phyloP scores from a whole-genome alignment of 2,113 vertebrate species.

The Apodemus sylvaticus region DNA sequence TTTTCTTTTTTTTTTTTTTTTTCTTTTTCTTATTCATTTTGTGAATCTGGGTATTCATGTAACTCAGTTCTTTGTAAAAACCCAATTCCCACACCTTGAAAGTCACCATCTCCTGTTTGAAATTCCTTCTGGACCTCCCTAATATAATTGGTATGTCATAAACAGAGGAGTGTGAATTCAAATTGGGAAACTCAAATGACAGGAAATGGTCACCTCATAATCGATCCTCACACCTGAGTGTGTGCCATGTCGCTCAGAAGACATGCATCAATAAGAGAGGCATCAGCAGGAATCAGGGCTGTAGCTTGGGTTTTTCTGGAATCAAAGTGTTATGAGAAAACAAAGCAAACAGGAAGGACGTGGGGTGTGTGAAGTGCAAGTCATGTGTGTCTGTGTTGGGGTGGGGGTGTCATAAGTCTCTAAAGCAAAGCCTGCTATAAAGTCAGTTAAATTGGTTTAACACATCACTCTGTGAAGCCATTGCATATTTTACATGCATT shows the following conservation, averaged over 20 bases:
- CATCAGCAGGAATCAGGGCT: neutral
- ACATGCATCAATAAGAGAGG: neutral
- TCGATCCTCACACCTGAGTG: conserved; percentile 18
- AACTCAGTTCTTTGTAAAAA: conserved; percentile 36
- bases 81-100: conserved; percentile 52
- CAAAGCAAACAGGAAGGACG: conserved; percentile 3
- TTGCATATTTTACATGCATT: neutral
- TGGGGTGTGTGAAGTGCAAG: neutral
- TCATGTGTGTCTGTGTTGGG: neutral
- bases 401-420: neutral
- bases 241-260: neutral
- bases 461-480: neutral
- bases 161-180: conserved; percentile 23
- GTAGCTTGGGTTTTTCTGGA: neutral
- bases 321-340: conserved; percentile 14
- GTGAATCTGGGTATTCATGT: conserved; percentile 31
- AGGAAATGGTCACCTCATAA: conserved; percentile 3
- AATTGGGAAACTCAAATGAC: conserved; percentile 40
- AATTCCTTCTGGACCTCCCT: conserved; percentile 31
- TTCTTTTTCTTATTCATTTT: conserved; percentile 42
- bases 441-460: neutral
- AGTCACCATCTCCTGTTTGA: conserved; percentile 43
- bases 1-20: no score
- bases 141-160: conserved; percentile 39
- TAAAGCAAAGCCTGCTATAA: conserved; percentile 4